These are phyloP conservation scores for Lagria hirta DNA, from an alignment of 2,888 invertebrate species.

Conservation along the genomic window DNA sequence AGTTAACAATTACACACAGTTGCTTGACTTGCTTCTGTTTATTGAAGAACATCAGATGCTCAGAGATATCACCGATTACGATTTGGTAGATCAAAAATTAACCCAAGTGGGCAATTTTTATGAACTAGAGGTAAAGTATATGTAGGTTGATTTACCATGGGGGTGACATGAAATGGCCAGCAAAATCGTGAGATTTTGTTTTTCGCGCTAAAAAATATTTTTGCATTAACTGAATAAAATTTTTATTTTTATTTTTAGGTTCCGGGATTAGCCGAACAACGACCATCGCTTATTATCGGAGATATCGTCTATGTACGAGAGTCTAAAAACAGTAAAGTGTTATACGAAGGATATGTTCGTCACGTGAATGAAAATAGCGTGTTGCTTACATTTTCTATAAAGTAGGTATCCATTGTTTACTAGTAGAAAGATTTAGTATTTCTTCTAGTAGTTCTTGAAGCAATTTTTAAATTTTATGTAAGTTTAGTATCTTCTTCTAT, in stretches of 20 bases:
- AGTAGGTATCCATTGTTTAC: slow-evolving; percentile 32
- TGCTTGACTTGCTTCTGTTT: slow-evolving; percentile 39
- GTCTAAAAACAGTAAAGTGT: slow-evolving; percentile 19
- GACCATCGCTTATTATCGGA: slow-evolving; percentile 45
- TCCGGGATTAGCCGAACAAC: slow-evolving; percentile 47
- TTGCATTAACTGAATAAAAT: slow-evolving; percentile 1
- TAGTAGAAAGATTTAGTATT: not conserved
- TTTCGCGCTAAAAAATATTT: not conserved
- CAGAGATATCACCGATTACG: slow-evolving; percentile 42
- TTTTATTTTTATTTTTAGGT: slow-evolving; percentile 36
- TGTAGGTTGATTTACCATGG: too few species aligned
- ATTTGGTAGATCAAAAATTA: slow-evolving; percentile 35
- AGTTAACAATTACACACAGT: slow-evolving; percentile 34
- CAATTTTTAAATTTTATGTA: too few species aligned
- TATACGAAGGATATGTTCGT: slow-evolving; percentile 44
- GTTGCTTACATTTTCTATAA: slow-evolving; percentile 37
- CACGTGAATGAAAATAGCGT: slow-evolving; percentile 37
- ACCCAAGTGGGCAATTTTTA: slow-evolving; percentile 9
- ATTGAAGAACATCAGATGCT: slow-evolving; percentile 46
- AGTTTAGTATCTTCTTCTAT: too few species aligned
- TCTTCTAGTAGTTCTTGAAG: slow-evolving; percentile 23
- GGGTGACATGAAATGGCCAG: too few species aligned
- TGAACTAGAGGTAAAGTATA: slow-evolving; percentile 30
- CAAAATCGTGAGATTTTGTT: slow-evolving; percentile 9
- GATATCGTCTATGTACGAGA: slow-evolving; percentile 43